Conservation (phyloP, 92 coral and sea anemone species). For the Zoanthus sansibaricus region DNA sequence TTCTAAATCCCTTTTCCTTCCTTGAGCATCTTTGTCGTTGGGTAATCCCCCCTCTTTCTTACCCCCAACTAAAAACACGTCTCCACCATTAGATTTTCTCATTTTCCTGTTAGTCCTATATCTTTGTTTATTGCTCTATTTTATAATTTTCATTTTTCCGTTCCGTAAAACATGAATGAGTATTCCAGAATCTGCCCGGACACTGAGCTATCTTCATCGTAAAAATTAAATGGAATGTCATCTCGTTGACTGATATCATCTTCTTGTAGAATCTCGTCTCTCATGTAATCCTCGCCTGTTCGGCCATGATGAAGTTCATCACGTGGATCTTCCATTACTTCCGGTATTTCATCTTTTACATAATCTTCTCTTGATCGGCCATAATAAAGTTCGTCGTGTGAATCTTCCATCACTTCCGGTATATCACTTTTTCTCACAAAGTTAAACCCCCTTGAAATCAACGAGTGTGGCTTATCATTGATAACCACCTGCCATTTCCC, state of each 20-base stretch:
- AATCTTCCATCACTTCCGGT: conserved; percentile 52
- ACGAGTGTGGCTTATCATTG: conserved; percentile 52
- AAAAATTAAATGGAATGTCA: conserved; percentile 7
- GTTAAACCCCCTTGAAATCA: not conserved
- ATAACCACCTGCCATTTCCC: conserved; percentile 74
- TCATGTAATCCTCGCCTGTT: conserved; percentile 81
- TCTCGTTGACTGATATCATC: conserved; percentile 19
- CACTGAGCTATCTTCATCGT: not conserved
- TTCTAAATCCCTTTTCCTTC: too few species aligned
- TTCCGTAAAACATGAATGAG: conserved; percentile 30
- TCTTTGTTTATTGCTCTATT: not conserved
- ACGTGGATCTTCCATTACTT: conserved; percentile 13
- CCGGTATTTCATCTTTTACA: conserved; percentile 66
- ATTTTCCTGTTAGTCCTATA: not conserved
- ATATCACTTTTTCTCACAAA: conserved; percentile 39
- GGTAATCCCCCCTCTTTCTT: too few species aligned
- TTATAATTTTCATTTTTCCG: not conserved
- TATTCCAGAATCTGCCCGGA: not conserved
- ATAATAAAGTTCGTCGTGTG: conserved; percentile 62
- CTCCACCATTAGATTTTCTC: too few species aligned
- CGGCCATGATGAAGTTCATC: conserved; percentile 76
- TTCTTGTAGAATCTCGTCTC: conserved; percentile 14
- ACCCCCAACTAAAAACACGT: too few species aligned
- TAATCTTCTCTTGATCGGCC: conserved; percentile 74
- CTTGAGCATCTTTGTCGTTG: too few species aligned